These are phyloP conservation scores for Synergus laeviventris DNA, from an alignment of 2,888 invertebrate species.

Conservation along the genomic window DNA sequence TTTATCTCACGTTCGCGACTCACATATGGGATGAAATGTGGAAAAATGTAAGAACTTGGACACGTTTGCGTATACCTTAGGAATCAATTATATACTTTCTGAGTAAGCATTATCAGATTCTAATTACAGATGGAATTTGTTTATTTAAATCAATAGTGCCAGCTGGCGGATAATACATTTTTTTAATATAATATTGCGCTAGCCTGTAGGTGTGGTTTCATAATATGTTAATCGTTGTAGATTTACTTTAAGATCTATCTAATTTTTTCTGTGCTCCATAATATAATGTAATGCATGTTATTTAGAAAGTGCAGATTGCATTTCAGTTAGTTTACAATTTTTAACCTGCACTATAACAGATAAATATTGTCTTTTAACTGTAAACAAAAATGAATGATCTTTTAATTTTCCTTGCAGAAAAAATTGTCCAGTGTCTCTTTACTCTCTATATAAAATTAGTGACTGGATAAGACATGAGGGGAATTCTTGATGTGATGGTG, in stretches of 20 bases:
- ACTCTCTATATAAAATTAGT: no score
- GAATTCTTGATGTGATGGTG: neutral
- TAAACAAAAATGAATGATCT: no score
- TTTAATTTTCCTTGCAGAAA: no score
- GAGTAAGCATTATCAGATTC: neutral
- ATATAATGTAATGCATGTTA: neutral
- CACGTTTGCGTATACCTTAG: neutral
- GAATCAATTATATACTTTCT: constrained; percentile 1
- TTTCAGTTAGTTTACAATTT: no score
- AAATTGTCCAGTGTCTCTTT: no score
- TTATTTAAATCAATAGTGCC: neutral
- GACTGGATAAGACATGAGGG: neutral
- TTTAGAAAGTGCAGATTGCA: neutral
- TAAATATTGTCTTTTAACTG: no score
- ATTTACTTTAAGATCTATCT: neutral
- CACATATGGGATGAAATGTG: neutral
- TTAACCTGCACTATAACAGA: no score
- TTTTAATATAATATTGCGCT: neutral
- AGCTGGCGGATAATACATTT: neutral
- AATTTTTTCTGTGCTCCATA: neutral
- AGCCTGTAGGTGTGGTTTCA: neutral
- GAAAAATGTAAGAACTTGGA: constrained; percentile 12
- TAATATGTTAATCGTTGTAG: neutral
- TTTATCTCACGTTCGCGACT: neutral
- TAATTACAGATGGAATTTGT: neutral